phyloP scores from a whole-genome alignment of 2,797 vertebrate genomes.

The Leucoraja ocellata region DNA sequence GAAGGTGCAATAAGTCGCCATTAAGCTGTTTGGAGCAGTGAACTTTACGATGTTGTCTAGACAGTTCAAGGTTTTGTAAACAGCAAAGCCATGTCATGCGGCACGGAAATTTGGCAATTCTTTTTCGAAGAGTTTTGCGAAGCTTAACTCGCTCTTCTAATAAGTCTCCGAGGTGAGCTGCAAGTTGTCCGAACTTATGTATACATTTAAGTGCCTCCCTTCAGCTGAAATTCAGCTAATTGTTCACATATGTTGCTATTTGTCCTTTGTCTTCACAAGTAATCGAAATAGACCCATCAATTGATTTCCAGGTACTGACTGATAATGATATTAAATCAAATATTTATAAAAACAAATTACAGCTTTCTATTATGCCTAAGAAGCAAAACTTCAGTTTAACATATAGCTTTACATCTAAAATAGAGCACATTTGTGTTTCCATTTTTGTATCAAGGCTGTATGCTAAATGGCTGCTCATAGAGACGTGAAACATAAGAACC shows the following conservation, averaged over 20 bases:
- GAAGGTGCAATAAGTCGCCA: slow-evolving; percentile 95
- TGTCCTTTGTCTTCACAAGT: not conserved
- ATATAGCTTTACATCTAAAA: not conserved
- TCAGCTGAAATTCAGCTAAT: too few relatives aligned
- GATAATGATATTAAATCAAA: not conserved
- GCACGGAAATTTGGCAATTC: slow-evolving; percentile 54
- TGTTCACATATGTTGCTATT: not conserved
- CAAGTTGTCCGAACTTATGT: not conserved
- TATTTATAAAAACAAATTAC: not conserved
- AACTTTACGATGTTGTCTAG: slow-evolving; percentile 98
- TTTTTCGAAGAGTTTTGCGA: not conserved
- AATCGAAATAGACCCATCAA: not conserved
- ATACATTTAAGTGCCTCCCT: not conserved
- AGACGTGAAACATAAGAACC: not conserved
- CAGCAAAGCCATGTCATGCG: slow-evolving; percentile 71
- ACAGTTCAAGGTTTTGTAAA: slow-evolving; percentile 99
- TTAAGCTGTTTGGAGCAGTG: slow-evolving; percentile 90
- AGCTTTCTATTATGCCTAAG: not conserved
- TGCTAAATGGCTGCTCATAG: not conserved
- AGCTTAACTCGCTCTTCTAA: not conserved
- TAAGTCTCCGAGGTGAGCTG: not conserved
- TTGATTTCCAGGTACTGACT: not conserved
- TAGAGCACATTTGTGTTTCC: not conserved
- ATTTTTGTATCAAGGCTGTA: not conserved
- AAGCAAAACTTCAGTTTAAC: not conserved